Percentiles rank a stretch among this genome's conserved stretches.
Evolutionary conservation across 2,113 vertebrate species (phyloP).

Genomic region (Sminthopsis crassicaudata): DNA sequence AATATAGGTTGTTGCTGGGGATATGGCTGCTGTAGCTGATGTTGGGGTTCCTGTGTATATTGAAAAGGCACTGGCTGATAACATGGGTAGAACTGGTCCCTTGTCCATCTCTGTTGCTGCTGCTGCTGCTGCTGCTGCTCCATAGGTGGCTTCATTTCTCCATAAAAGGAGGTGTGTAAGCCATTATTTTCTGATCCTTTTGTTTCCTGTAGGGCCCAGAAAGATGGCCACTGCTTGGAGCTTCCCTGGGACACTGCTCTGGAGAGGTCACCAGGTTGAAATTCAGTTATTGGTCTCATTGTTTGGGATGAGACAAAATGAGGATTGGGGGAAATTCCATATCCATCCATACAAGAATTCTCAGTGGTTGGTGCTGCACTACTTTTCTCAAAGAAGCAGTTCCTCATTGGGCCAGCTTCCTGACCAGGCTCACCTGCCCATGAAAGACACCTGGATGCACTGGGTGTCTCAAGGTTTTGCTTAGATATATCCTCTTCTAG

Average conservation of each 20-base stretch:
- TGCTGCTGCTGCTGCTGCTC: too few species aligned
- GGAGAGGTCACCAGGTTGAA: not conserved
- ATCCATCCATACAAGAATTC: too few species aligned
- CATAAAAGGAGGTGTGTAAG: too few species aligned
- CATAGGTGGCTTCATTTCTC: too few species aligned
- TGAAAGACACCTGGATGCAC: rapidly evolving
- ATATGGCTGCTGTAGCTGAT: too few species aligned
- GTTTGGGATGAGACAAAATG: not conserved
- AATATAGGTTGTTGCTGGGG: too few species aligned
- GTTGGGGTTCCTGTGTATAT: too few species aligned
- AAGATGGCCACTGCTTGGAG: not conserved
- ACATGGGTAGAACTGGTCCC: too few species aligned
- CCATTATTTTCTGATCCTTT: not conserved
- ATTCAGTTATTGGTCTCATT: not conserved
- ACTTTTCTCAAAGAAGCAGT: too few species aligned
- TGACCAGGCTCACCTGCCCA: not conserved
- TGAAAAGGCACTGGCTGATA: too few species aligned
- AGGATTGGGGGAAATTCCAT: not conserved
- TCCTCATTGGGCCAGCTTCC: not conserved
- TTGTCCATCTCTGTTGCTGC: too few species aligned
- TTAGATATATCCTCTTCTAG: not conserved
- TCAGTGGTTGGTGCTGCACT: too few species aligned
- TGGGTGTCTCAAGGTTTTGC: not conserved
- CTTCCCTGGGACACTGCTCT: not conserved
- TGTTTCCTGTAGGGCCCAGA: not conserved